Evolutionary conservation across 2,888 invertebrate species (phyloP).

Genomic region (Meiosimyza platycephala): DNA sequence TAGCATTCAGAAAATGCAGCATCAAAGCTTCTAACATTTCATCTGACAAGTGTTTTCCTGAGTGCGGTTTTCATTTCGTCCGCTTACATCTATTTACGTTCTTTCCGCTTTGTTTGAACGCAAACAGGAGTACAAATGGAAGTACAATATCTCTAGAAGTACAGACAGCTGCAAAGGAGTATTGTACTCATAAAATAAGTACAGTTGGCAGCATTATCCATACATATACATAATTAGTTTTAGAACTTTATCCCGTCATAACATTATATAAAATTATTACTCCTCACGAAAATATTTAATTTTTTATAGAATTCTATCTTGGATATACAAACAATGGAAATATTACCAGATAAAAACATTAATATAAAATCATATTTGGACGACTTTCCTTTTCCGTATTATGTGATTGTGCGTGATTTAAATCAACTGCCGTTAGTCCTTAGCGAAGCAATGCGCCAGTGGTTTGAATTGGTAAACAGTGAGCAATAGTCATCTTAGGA

Average conservation of each 20-base stretch:
- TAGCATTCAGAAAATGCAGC: too few relatives aligned
- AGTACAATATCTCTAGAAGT: too few relatives aligned
- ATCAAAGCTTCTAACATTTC: too few relatives aligned
- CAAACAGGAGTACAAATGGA: too few relatives aligned
- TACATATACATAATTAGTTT: background rate
- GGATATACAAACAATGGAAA: conserved; percentile 80
- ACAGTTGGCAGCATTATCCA: too few relatives aligned
- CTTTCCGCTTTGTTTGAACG: too few relatives aligned
- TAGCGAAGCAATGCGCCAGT: conserved; percentile 96
- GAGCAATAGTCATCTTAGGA: conserved; percentile 50
- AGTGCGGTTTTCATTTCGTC: too few relatives aligned
- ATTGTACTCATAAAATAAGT: too few relatives aligned
- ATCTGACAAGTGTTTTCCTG: too few relatives aligned
- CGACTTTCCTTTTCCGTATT: conserved; percentile 97
- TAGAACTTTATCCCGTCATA: background rate
- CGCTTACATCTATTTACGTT: too few relatives aligned
- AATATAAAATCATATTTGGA: conserved; percentile 89
- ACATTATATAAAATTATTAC: background rate
- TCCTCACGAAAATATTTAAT: background rate
- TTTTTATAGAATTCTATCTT: conserved; percentile 82
- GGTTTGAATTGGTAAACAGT: conserved; percentile 93
- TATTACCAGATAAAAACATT: conserved; percentile 59
- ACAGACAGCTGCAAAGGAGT: too few relatives aligned
- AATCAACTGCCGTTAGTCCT: conserved; percentile 88
- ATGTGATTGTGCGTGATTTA: conserved; percentile 91